Evolutionary conservation across 2,797 vertebrate genomes (phyloP).

Genomic region (Labroides dimidiatus): DNA sequence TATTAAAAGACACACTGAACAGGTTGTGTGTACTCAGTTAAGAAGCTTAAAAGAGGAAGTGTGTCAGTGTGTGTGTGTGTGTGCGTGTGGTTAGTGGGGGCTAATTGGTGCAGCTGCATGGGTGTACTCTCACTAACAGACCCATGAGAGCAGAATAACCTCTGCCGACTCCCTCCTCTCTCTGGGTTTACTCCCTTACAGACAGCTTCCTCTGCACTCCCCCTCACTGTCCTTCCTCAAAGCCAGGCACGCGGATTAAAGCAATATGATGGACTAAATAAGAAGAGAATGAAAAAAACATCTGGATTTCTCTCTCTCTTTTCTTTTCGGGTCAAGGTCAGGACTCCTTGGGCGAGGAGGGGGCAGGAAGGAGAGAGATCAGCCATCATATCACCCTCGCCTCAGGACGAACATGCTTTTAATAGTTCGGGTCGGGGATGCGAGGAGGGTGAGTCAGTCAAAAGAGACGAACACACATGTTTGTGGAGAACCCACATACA

Average conservation of each 20-base stretch:
- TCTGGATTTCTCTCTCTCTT: constrained; percentile 1
- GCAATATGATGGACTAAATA: constrained; percentile 19
- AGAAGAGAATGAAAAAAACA: constrained; percentile 18
- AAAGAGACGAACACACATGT: constrained; percentile 51
- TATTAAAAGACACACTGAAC: constrained; percentile 17
- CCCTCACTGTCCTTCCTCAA: constrained; percentile 44
- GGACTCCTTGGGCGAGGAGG: constrained; percentile 28
- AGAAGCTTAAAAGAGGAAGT: constrained; percentile 36
- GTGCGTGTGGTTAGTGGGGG: constrained; percentile 7
- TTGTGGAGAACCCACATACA: constrained; percentile 28
- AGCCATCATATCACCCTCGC: constrained; percentile 67
- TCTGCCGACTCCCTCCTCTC: constrained; percentile 55
- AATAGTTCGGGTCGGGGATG: constrained; percentile 67
- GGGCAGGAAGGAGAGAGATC: constrained; percentile 68
- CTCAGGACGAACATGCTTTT: constrained; percentile 68
- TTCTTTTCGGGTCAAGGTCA: constrained; percentile 26
- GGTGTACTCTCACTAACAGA: constrained; percentile 71
- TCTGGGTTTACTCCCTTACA: constrained; percentile 60
- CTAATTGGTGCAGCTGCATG: constrained; percentile 79
- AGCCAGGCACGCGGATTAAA: constrained; percentile 37
- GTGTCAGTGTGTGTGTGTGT: constrained; percentile 13
- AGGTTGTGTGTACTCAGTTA: constrained; percentile 44
- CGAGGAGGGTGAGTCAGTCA: constrained; percentile 73
- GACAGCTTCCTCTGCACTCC: constrained; percentile 55
- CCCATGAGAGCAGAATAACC: constrained; percentile 80